Base-by-base conservation (phyloP, 2,797 vertebrate genomes). In the Sternarchorhynchus goeldii region DNA sequence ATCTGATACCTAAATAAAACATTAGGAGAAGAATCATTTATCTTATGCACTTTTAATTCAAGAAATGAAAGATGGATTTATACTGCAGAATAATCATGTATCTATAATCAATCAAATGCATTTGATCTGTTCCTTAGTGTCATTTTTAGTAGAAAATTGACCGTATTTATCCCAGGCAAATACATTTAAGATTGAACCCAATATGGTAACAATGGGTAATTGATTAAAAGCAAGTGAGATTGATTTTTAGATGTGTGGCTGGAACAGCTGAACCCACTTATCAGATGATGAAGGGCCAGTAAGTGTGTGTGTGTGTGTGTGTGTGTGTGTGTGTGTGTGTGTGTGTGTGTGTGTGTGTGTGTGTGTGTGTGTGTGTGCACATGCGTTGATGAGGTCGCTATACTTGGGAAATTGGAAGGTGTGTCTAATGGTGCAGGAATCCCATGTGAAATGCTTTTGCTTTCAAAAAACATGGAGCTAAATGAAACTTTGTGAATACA, bases 241-340 rank as follows among this genome's bases (percentile, higher is more conserved):
- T 65, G 60, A 75, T 55, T 64, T 56, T 31, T 21, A 21, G 18
- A 18, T n/a, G 29, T 32, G 20, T 63, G 73, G 25, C 62, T 36
- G 29, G 31, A 36, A 34, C 73, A 75, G 73, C 60, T 75, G 73
- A 55, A 53, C 60, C 73, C 73, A 75, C 73, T 65, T 56, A 62
- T 20, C 34, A 36, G 53, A 34, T 31, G 50, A 67, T 41, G 17
- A 56, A 76, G 31, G 17, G 5, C 6, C 2, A 56, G 50, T 17
- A 25, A 75, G 62, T 0, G 2, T 32, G 75, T 70, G 65, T 32
- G 56, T 68, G 55, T 60, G 75, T 77, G 75, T 60, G 56, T 69
- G 55, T 77, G 55, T 77, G 75, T 32, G n/a, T 45, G 55, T 45
- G 65, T 76, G 65, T 3, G 57, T 31, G 56, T 58, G 16, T 32